These are phyloP conservation scores for Anthonomus grandis DNA, from an alignment of 1,140 invertebrate species.

Conservation along the genomic window DNA sequence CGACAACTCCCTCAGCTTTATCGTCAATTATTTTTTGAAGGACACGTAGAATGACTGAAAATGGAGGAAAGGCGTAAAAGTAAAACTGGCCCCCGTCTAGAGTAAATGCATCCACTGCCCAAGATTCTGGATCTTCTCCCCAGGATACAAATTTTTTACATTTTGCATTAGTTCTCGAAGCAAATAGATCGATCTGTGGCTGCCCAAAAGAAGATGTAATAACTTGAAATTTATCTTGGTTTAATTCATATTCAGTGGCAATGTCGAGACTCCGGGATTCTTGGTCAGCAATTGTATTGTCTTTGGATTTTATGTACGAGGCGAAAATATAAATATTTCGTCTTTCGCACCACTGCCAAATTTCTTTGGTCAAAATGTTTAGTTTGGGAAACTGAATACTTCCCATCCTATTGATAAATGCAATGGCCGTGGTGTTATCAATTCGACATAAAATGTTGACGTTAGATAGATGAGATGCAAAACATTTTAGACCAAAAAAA, in stretches of 20 bases:
- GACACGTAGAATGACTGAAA: constrained; percentile 30
- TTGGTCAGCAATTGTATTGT: constrained; percentile 32
- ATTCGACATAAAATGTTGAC: no score
- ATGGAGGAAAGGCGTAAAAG: constrained; percentile 41
- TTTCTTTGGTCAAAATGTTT: no score
- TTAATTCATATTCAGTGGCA: constrained; percentile 29
- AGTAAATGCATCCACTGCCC: constrained; percentile 37
- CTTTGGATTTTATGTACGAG: constrained; percentile 31
- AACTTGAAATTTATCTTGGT: constrained; percentile 2
- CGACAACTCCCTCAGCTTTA: constrained; percentile 30
- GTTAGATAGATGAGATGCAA: no score
- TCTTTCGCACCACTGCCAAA: no score
- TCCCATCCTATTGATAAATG: no score
- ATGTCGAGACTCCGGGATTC: constrained; percentile 25
- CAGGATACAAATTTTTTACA: constrained; percentile 35
- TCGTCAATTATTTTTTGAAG: constrained; percentile 34
- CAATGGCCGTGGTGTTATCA: no score
- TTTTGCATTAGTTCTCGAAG: constrained; percentile 34
- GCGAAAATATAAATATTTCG: constrained; percentile 32
- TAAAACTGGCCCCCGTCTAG: constrained; percentile 27
- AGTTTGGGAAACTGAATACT: no score
- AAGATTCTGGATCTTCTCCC: constrained; percentile 29
- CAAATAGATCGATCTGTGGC: constrained; percentile 36
- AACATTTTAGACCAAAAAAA: no score
- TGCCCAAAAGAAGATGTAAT: constrained; percentile 19